These are phyloP conservation scores for Myzus persicae DNA, from an alignment of 1,140 invertebrate species.

Conservation along the genomic window DNA sequence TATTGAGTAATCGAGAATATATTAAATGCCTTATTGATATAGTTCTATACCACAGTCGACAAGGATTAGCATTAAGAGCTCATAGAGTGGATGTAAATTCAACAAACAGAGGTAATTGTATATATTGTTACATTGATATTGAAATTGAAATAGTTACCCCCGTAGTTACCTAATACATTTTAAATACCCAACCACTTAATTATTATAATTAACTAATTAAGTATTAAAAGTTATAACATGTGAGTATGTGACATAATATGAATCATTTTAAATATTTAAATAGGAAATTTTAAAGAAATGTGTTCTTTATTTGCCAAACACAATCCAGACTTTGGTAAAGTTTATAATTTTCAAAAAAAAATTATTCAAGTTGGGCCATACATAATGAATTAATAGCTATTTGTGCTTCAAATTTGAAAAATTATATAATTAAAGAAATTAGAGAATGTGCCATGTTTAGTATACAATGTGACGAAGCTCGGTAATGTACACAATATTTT, in stretches of 20 bases:
- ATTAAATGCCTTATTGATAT: neutral
- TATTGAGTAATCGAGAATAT: neutral
- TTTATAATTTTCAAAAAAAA: neutral
- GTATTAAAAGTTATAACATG: too few relatives aligned
- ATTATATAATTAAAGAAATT: neutral
- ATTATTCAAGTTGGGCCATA: neutral
- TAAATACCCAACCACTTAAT: too few relatives aligned
- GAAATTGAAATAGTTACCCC: too few relatives aligned
- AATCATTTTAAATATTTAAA: neutral
- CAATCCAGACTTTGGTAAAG: neutral
- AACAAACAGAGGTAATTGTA: neutral
- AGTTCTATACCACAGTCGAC: neutral
- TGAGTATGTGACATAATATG: neutral
- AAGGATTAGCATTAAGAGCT: neutral
- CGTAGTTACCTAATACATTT: too few relatives aligned
- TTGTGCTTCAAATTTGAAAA: neutral
- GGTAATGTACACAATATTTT: neutral
- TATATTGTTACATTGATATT: neutral
- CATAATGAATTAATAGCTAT: neutral
- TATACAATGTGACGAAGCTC: neutral
- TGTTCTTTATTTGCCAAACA: neutral
- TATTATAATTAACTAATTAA: too few relatives aligned
- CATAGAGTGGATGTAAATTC: neutral
- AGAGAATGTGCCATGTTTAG: neutral
- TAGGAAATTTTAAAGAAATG: slow-evolving; percentile 15